These are phyloP conservation scores for Eremophila alpestris DNA, from an alignment of 2,797 vertebrate genomes.

Conservation along the genomic window DNA sequence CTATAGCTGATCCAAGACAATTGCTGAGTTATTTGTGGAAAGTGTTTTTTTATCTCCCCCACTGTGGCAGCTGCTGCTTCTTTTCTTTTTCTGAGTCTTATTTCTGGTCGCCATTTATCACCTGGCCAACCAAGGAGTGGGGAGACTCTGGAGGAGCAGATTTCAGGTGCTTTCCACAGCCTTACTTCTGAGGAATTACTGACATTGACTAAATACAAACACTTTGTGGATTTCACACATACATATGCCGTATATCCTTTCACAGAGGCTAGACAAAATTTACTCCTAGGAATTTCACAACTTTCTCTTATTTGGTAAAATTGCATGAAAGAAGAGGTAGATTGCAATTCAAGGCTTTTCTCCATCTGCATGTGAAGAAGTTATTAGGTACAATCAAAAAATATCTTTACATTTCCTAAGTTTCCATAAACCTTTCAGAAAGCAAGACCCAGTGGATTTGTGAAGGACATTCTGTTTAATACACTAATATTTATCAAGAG, in stretches of 20 bases:
- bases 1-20: neutral
- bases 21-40: neutral
- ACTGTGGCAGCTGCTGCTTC: neutral
- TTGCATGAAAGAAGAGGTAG: neutral
- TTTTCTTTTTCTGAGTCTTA: neutral
- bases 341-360: neutral
- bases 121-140: neutral
- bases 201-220: neutral
- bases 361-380: neutral
- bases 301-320: neutral
- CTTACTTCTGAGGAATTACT: neutral
- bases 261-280: neutral
- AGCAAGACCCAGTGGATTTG: neutral
- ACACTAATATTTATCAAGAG: neutral
- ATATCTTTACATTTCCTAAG: neutral
- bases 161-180: neutral
- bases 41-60: neutral
- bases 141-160: neutral
- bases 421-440: neutral
- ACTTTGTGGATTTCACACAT: neutral
- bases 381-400: neutral
- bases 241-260: neutral
- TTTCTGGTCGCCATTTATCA: neutral
- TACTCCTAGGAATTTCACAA: neutral
- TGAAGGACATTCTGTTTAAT: neutral